phyloP scores from a whole-genome alignment of 2,797 vertebrate species.

The Propithecus deckenii region DNA sequence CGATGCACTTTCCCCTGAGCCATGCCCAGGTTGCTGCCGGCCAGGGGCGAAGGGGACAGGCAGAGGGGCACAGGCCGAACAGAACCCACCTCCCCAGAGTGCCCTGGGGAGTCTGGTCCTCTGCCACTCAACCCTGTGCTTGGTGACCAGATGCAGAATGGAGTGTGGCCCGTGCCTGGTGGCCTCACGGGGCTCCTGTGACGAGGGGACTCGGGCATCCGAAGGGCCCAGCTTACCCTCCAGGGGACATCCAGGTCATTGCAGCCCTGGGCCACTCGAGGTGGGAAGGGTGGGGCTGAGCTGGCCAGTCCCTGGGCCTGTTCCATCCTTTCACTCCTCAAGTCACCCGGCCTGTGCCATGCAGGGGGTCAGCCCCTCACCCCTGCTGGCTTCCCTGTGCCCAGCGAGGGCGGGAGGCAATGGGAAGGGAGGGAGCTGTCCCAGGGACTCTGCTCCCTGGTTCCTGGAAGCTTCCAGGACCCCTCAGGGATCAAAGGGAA shows the following conservation, averaged over 20 bases:
- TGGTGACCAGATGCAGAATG: not conserved
- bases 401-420: not conserved
- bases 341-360: rapidly evolving
- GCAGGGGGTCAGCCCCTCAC: not conserved
- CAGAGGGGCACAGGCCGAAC: rapidly evolving
- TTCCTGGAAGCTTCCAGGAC: not conserved
- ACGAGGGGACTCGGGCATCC: rapidly evolving
- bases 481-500: not conserved
- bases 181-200: not conserved
- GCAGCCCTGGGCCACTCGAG: not conserved
- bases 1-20: rapidly evolving
- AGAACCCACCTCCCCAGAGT: not conserved
- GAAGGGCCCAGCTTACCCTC: not conserved
- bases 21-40: not conserved
- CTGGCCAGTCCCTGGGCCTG: not conserved
- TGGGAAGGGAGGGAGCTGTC: not conserved
- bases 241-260: not conserved
- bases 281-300: too few relatives aligned
- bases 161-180: not conserved
- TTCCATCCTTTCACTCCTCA: not conserved
- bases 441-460: too few relatives aligned
- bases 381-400: not conserved
- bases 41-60: too few relatives aligned
- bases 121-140: not conserved
- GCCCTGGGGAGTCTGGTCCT: rapidly evolving